Base-by-base conservation (phyloP, 2,113 vertebrate genomes). In the Vulpes lagopus region DNA sequence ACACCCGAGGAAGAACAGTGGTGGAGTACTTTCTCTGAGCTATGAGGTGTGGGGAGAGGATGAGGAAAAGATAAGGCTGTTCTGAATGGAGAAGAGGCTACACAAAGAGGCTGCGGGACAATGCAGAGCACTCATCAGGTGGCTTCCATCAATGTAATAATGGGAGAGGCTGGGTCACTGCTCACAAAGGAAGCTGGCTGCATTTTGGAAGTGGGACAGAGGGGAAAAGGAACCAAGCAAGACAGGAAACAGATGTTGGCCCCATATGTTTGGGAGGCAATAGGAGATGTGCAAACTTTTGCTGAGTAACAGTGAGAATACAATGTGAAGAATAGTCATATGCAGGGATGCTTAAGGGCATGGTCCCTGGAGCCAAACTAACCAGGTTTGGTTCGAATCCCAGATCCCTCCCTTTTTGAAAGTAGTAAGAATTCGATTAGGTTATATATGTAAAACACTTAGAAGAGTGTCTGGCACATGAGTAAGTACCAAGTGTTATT, bases 131-230 rank as follows among this genome's bases (percentile, higher is more conserved):
- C 20, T 71, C 62, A 4, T 79, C 60, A 55, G 67, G 51, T 9
- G 27, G 62, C 51, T 65, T 57, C 15, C 14, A 8, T 35, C 89
- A 53, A 23, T 1, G 15, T 10, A 35, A 9, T 1, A 4, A 11
- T 1, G 2, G 0, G 1, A 53, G 32, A 59, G 8, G 64, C 8
- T 0, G 5, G 19, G 76, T 76, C 64, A 7, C 5, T 8, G 20
- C 71, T 73, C 14, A 0, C 55, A 35, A 11, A 27, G 15, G 49
- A 74, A 60, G 35, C 30, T 8, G 55, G 64, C 25, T 62, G 62
- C 32, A 0, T 20, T 27, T 27, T 1, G 2, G 69, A 27, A 35
- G 53, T 3, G 0, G 11, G 82, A 38, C 51, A 43, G 59, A 32
- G 35, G 35, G 35, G 55, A 35, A 92, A 74, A 87, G 89, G 43